Evolutionary conservation across 2,888 invertebrate species (phyloP), one percentile per base, ranked within the genome.

Genomic region (Lasioglossum malachurum): DNA sequence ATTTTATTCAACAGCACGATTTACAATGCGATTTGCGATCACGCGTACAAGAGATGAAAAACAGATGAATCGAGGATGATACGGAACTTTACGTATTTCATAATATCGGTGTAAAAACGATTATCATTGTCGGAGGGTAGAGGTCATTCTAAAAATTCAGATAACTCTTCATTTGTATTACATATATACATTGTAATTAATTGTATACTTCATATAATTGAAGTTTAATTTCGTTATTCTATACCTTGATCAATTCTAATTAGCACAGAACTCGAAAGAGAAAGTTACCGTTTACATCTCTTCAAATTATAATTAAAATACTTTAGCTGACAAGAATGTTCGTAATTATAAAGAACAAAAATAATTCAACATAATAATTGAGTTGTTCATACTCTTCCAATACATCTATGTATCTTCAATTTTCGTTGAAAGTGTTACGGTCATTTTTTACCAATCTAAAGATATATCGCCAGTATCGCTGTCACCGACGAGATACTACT

Each of bases 1-100:
- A 81, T 86, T 86, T 19, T 78, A 81, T 87, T 80, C 78, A 19
- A 38, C n/a, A 27, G 53, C 10, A 5, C n/a, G 57, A 46, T 46
- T 16, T 46, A 16, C 1, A 16, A 46, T 46, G 46, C 1, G 46
- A 5, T 16, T 16, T 16, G 46, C 16, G 16, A 19, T 78, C 16
- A 38, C 77, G 64, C 49, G 76, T 46, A 67, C 75, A 27, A 31
- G 16, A 38, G 67, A 81, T 12, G 27, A 57, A 38, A 72, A 86
- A 75, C 53, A 23, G 64, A 85, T 80, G 80, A 77, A 31, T 60
- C 57, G 19, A 74, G 38, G 75, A 67, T 27, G 53, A 73, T 27
- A 72, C 27, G 16, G 27, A 46, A 41, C 10, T 46, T 14, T 71
- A n/a, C 75, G 60, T 19, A 14, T 16, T 41, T 19, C 38, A n/a